A percentile compares a stretch with the other conserved stretches of the same genome.
phyloP scores from a whole-genome alignment of 2,113 vertebrate genomes.

The Toxostoma redivivum region DNA sequence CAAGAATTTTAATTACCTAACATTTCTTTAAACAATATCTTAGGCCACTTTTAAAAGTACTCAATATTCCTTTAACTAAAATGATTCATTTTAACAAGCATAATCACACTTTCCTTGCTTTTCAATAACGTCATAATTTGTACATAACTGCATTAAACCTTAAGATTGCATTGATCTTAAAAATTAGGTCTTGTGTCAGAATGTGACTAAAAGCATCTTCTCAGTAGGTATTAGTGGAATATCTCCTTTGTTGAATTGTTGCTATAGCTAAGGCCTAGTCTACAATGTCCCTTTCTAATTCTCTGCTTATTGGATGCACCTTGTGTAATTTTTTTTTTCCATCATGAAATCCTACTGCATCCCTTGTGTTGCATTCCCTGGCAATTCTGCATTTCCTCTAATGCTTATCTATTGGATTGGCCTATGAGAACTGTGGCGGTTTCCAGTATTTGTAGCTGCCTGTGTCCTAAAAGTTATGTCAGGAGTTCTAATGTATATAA shows the following conservation, averaged over 20 bases:
- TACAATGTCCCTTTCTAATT: background rate
- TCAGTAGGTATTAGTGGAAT: background rate
- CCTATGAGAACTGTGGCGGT: background rate
- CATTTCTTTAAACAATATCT: background rate
- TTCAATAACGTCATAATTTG: background rate
- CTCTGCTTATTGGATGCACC: background rate
- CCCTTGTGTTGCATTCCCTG: background rate
- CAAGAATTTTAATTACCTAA: background rate
- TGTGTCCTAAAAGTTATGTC: fast-evolving
- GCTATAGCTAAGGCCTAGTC: background rate
- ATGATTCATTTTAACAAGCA: background rate
- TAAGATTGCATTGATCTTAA: background rate
- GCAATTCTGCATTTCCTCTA: background rate
- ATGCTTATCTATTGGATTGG: background rate
- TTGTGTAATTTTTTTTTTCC: background rate
- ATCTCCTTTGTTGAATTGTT: background rate
- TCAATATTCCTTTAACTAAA: background rate
- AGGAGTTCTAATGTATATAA: background rate
- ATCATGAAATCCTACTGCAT: background rate
- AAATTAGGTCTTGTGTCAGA: background rate
- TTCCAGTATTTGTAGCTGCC: background rate
- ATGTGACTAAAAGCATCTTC: background rate
- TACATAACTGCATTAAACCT: background rate
- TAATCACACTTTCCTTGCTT: background rate
- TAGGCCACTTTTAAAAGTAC: background rate